Evolutionary conservation across 2,113 vertebrate genomes (phyloP).

Genomic region (Phrynosoma platyrhinos): DNA sequence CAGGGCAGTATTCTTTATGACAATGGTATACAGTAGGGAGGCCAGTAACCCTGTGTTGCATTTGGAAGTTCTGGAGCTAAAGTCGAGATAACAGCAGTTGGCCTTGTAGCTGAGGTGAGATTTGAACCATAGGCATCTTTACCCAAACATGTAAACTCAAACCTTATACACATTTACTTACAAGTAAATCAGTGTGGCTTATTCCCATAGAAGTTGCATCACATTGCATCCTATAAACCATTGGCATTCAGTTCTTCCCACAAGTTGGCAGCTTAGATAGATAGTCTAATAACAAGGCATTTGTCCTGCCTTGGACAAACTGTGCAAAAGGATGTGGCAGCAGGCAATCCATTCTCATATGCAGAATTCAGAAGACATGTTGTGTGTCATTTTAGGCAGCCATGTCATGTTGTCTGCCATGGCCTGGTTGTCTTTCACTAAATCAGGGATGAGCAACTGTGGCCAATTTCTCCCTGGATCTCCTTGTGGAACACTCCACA

Average conservation of each 20-base stretch:
- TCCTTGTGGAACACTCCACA: too few relatives aligned
- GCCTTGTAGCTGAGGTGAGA: neutral
- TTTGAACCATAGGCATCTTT: neutral
- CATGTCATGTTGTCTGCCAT: neutral
- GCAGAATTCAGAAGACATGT: neutral
- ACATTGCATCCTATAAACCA: too few relatives aligned
- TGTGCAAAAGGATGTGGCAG: neutral
- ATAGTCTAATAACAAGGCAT: neutral
- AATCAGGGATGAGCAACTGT: neutral
- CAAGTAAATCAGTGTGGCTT: neutral
- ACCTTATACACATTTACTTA: neutral
- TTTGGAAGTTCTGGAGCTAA: neutral
- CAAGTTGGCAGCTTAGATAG: neutral
- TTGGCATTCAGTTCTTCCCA: neutral
- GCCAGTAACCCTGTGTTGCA: neutral
- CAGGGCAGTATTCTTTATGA: neutral
- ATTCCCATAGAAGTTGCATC: neutral
- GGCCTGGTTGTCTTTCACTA: neutral
- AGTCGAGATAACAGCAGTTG: neutral
- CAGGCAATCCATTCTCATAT: neutral
- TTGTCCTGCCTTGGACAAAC: neutral
- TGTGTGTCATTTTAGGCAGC: neutral
- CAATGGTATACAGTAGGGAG: neutral
- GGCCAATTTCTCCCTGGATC: too few relatives aligned
- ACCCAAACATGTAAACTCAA: neutral